Evolutionary conservation across 1,140 invertebrate species (phyloP), one percentile per base, ranked within the genome.

Genomic region (Cylas formicarius): DNA sequence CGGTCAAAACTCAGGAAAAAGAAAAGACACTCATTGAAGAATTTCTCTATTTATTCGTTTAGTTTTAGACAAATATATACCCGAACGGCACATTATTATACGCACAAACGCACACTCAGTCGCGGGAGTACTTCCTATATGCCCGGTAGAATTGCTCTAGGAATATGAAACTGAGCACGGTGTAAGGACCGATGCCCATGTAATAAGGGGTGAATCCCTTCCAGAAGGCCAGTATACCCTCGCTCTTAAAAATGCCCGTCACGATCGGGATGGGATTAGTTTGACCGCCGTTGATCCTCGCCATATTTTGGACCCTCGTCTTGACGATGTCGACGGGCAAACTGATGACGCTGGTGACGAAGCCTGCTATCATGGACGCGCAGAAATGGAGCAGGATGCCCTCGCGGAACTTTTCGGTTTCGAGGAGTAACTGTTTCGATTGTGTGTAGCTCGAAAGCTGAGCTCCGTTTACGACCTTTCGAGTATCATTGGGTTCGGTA

Each of bases 271-370:
- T 18, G 14, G 90, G 82, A 18, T 91, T 91, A 16, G 72, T 80
- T 67, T 97, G 93, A 39, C 91, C 91, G 70, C 92, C 74, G 37
- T 88, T 77, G 1, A 74, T 79, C 68, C 89, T 92, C 90, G 94
- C 93, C 91, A 95, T 95, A 58, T 95, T 99, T 76, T 99, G 96
- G 49, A 99, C 94, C 63, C 87, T 85, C 6, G 95, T 98, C 72
- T 98, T 98, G 19, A 90, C 92, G 65, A 99, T 99, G 71, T 99
- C 95, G 13, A 98, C 87, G 13, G 96, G 95, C 89, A 99, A 93
- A 1, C 93, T 97, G 6, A 91, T 89, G 39, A 84, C 80, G 14
- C 95, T 98, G 29, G 96, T 99, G 31, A 97, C 77, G 7, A 99
- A 75, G 14, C 95, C 45, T 56, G 91, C 95, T 52, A 98, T 86